These are phyloP conservation scores for Diploscapter pachys DNA, from an alignment of 1,140 invertebrate species.

Conservation along the genomic window DNA sequence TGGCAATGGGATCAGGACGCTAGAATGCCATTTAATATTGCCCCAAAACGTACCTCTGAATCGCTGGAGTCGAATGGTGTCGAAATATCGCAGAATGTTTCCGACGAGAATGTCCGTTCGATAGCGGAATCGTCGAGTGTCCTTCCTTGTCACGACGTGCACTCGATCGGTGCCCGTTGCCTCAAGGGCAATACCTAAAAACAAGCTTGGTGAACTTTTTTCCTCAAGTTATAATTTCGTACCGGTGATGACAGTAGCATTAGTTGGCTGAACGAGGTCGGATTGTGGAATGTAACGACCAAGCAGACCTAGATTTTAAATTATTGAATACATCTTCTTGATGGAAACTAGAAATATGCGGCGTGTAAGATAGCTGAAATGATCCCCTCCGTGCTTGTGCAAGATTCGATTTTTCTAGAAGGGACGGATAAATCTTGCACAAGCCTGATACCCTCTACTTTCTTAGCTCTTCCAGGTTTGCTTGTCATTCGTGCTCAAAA, in stretches of 20 bases:
- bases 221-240: constrained; percentile 50
- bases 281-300: constrained; percentile 40
- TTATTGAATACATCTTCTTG: no score
- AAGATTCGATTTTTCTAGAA: no score
- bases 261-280: constrained; percentile 56
- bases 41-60: constrained; percentile 42
- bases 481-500: constrained; percentile 44
- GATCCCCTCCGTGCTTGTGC: no score
- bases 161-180: constrained; percentile 57
- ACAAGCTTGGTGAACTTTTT: not conserved
- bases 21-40: no score
- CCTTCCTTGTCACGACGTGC: constrained; percentile 52
- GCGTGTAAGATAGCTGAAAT: no score
- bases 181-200: constrained; percentile 50
- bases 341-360: no score
- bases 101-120: constrained; percentile 55
- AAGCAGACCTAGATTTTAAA: not conserved
- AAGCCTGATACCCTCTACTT: no score
- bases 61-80: constrained; percentile 55
- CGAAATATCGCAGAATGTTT: constrained; percentile 55
- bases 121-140: constrained; percentile 53
- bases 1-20: no score
- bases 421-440: no score
- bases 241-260: constrained; percentile 56
- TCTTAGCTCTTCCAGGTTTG: constrained; percentile 2